These are phyloP conservation scores for Leptopilina drosophilae DNA, from an alignment of 2,888 invertebrate genomes.

Conservation along the genomic window DNA sequence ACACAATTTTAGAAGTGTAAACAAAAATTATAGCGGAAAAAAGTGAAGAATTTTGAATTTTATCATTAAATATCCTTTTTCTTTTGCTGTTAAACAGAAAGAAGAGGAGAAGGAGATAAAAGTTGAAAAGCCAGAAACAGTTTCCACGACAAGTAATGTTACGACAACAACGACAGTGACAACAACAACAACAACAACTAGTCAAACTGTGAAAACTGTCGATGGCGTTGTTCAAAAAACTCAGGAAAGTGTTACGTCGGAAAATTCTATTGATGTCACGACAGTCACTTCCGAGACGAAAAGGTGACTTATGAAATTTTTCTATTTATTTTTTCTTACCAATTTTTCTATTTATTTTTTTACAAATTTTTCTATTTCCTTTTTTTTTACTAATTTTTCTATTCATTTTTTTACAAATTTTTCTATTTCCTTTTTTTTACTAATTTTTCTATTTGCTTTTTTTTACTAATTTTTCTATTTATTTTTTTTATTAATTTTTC, in stretches of 20 bases:
- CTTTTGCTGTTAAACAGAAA: conserved; percentile 76
- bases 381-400: too few relatives aligned
- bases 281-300: conserved; percentile 50
- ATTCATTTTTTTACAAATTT: too few relatives aligned
- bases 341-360: too few relatives aligned
- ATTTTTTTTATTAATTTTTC: too few relatives aligned
- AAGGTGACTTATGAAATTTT: conserved; percentile 50
- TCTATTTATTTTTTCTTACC: neutral
- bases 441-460: too few relatives aligned
- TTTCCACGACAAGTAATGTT: conserved; percentile 72
- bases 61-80: neutral
- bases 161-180: conserved; percentile 75
- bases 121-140: conserved; percentile 75
- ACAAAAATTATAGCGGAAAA: too few relatives aligned
- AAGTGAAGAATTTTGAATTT: too few relatives aligned
- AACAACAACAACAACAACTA: conserved; percentile 75
- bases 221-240: conserved; percentile 78
- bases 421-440: too few relatives aligned
- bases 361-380: too few relatives aligned
- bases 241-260: conserved; percentile 77
- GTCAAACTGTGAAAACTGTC: conserved; percentile 73
- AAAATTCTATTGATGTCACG: conserved; percentile 74
- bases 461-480: too few relatives aligned
- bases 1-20: too few relatives aligned
- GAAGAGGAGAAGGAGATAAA: conserved; percentile 80